Evolutionary conservation across 2,797 vertebrate species (phyloP).

Genomic region (Eulemur coronatus): DNA sequence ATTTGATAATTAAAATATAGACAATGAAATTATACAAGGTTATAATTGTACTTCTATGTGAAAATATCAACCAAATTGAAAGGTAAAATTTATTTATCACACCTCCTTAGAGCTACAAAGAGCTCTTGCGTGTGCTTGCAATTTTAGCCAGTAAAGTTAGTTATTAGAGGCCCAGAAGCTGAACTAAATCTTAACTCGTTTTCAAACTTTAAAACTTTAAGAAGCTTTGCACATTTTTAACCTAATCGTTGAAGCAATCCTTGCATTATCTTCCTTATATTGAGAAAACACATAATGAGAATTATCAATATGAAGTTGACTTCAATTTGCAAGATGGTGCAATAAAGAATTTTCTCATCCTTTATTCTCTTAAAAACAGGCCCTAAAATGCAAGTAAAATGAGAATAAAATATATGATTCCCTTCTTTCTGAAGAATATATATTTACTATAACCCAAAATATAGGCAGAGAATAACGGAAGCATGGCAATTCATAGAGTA

Average conservation of each 20-base stretch:
- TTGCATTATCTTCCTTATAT: background rate
- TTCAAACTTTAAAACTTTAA: background rate
- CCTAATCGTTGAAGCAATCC: background rate
- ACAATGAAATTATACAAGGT: background rate
- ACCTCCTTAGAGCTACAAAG: background rate
- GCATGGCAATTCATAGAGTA: fast-evolving
- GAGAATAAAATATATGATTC: background rate
- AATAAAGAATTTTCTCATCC: background rate
- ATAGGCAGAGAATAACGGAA: background rate
- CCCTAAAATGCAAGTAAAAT: background rate
- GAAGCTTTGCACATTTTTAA: background rate
- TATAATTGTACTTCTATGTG: background rate
- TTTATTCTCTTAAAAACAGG: background rate
- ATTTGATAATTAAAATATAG: slow-evolving; percentile 42
- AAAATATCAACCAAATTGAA: background rate
- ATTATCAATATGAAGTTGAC: background rate
- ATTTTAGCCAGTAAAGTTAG: too few species aligned
- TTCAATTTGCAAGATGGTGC: background rate
- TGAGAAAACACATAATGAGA: background rate
- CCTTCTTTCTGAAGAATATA: background rate
- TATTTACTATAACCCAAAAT: background rate
- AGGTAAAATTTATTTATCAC: background rate
- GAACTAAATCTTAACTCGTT: background rate
- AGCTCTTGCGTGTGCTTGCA: background rate
- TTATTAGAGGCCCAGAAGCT: background rate